Percentiles rank a stretch among this genome's conserved stretches.
Evolutionary conservation across 2,888 invertebrate genomes (phyloP).

Genomic region (Punctoribates punctum): DNA sequence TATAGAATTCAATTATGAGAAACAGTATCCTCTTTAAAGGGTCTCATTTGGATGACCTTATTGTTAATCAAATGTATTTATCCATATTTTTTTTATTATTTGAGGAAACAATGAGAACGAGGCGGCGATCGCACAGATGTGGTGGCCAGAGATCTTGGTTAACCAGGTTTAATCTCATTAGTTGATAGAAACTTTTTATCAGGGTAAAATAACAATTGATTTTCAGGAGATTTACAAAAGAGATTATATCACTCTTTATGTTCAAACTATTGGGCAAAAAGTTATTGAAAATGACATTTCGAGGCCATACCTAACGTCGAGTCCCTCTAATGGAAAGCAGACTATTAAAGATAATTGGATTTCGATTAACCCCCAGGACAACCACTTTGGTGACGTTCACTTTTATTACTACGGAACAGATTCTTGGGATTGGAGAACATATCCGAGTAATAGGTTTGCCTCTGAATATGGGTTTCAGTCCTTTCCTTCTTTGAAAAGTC

Average conservation of each 20-base stretch:
- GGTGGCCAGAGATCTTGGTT: slow-evolving; percentile 59
- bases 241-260: slow-evolving; percentile 80
- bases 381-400: slow-evolving; percentile 72
- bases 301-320: slow-evolving; percentile 74
- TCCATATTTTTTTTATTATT: not conserved
- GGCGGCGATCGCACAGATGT: slow-evolving; percentile 74
- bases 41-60: too few species aligned
- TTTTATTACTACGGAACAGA: slow-evolving; percentile 77
- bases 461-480: slow-evolving; percentile 97
- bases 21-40: too few species aligned
- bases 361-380: slow-evolving; percentile 70
- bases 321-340: slow-evolving; percentile 80
- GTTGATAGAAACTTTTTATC: slow-evolving; percentile 58
- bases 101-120: slow-evolving; percentile 87
- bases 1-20: too few species aligned
- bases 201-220: slow-evolving; percentile 54
- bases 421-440: slow-evolving; percentile 73
- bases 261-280: slow-evolving; percentile 67
- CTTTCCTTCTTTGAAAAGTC: slow-evolving; percentile 68
- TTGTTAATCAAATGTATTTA: too few species aligned
- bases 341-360: slow-evolving; percentile 72
- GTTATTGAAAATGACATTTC: slow-evolving; percentile 63
- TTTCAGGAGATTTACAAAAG: slow-evolving; percentile 59
- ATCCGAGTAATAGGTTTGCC: slow-evolving; percentile 77
- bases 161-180: not conserved